Conservation (phyloP, 2,797 vertebrate species). For the Huso huso region DNA sequence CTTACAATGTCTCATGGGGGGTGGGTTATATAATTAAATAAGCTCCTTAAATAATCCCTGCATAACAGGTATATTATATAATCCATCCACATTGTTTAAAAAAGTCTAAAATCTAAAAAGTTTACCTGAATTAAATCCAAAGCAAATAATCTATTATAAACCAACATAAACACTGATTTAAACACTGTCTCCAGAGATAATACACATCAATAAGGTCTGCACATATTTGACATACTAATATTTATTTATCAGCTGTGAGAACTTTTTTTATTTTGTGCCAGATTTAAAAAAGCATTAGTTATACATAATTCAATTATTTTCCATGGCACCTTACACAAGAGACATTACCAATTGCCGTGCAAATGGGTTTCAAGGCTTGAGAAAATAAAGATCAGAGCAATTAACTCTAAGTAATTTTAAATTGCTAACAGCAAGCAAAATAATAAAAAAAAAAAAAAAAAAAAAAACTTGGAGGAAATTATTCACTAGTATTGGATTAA, state of each 20-base stretch:
- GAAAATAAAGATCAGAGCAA: background rate
- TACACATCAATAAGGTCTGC: too few species aligned
- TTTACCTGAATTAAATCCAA: too few species aligned
- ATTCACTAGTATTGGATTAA: background rate
- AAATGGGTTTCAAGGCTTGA: background rate
- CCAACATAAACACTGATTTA: too few species aligned
- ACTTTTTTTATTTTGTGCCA: too few species aligned
- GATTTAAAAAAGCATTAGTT: background rate
- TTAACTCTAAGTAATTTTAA: background rate
- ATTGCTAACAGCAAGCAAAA: background rate
- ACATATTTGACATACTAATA: background rate
- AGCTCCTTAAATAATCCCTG: too few species aligned
- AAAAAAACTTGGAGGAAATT: background rate
- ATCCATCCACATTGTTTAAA: too few species aligned
- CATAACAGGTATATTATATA: too few species aligned
- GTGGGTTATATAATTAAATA: too few species aligned
- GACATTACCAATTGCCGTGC: background rate
- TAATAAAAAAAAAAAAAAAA: slow-evolving; percentile 1
- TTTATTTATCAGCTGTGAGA: background rate
- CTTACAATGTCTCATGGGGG: too few species aligned
- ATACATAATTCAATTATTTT: background rate
- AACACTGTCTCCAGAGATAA: too few species aligned
- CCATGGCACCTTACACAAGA: background rate
- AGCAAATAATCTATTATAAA: too few species aligned
- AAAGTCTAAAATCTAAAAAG: too few species aligned